These are phyloP conservation scores for Colius striatus DNA, from an alignment of 2,113 vertebrate genomes.

Conservation along the genomic window DNA sequence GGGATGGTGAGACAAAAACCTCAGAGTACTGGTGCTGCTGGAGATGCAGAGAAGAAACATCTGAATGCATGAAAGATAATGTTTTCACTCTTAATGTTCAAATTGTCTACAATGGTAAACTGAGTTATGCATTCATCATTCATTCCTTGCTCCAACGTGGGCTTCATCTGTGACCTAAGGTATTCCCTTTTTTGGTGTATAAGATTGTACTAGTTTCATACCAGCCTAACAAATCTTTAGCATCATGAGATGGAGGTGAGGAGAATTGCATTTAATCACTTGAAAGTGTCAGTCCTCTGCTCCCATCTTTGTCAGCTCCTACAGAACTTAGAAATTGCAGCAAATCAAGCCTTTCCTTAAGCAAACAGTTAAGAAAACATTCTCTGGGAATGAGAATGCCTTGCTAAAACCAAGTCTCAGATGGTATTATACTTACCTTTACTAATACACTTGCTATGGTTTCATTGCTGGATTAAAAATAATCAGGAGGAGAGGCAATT, in stretches of 20 bases:
- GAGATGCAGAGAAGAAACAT: neutral
- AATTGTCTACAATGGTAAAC: neutral
- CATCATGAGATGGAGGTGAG: neutral
- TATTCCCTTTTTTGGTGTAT: neutral
- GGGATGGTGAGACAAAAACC: neutral
- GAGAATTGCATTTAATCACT: neutral
- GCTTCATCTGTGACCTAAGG: neutral
- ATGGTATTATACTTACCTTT: neutral
- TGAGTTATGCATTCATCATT: neutral
- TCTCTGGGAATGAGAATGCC: neutral
- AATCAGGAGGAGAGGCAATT: neutral
- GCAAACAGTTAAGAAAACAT: neutral
- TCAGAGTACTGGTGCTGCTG: neutral
- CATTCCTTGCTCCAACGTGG: neutral
- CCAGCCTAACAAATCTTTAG: neutral
- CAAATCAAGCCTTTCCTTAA: neutral
- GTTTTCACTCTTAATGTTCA: neutral
- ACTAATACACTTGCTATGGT: neutral
- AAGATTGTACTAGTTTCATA: neutral
- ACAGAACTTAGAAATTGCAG: neutral
- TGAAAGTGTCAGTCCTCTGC: neutral
- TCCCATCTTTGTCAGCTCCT: neutral
- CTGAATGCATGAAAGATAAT: neutral
- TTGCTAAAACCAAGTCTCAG: neutral
- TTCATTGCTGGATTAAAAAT: constrained; percentile 4